Conservation (phyloP, 1,140 invertebrate species). For the Glomeris maerens region DNA sequence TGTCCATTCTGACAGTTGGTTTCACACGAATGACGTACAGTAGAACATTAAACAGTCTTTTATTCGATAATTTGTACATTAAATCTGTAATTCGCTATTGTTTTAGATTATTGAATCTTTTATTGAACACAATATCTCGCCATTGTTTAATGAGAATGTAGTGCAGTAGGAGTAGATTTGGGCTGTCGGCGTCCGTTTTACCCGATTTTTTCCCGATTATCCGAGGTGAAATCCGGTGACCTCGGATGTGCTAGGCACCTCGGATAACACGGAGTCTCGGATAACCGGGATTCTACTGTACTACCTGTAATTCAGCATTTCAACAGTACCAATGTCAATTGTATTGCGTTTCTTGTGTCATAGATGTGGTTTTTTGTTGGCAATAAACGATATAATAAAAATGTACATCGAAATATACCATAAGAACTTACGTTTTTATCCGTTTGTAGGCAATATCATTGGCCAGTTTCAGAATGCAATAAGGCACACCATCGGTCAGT, state of each 20-base stretch:
- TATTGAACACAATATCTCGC: too few relatives aligned
- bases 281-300: not conserved
- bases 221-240: conserved; percentile 38
- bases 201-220: conserved; percentile 35
- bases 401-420: not conserved
- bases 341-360: not conserved
- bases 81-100: too few relatives aligned
- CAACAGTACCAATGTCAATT: not conserved
- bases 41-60: too few relatives aligned
- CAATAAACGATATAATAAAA: conserved; percentile 27
- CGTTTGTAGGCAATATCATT: conserved; percentile 39
- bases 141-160: too few relatives aligned
- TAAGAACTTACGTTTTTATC: conserved; percentile 29
- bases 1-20: too few relatives aligned
- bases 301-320: not conserved
- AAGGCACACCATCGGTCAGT: conserved; percentile 27
- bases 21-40: too few relatives aligned
- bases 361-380: not conserved
- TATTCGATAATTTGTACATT: too few relatives aligned
- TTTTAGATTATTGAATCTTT: too few relatives aligned
- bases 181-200: too few relatives aligned
- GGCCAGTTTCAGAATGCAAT: conserved; percentile 33
- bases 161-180: too few relatives aligned
- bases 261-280: too few relatives aligned
- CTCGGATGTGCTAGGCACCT: too few relatives aligned